Evolutionary conservation across 2,113 vertebrate genomes (phyloP), one percentile per base, ranked within the genome.

Genomic region (Chauna torquata): DNA sequence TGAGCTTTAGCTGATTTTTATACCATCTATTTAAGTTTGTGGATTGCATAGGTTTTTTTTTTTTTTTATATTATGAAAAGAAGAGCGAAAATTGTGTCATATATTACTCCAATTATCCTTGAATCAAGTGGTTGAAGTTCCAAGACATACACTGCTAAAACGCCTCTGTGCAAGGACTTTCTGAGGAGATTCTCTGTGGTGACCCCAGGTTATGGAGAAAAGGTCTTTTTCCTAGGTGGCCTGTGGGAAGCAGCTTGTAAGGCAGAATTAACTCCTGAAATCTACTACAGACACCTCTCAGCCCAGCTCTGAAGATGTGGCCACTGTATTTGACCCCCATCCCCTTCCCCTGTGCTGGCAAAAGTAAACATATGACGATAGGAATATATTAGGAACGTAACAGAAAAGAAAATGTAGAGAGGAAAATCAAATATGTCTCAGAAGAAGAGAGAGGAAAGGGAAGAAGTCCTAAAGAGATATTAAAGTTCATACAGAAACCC

Each of bases 301-400:
- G 2, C 2, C 9, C 18, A 65, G 1, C 16, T 52, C 24, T 32
- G 0, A 66, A 75, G 38, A 59, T 0, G 4, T 11, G 34, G 49
- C 6, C 52, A 12, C 16, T 20, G 8, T 45, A 69, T 72, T 81
- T 28, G 9, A 82, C 9, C 32, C 9, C 66, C 19, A 23, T 24
- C 52, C 16, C 4, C 71, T 58, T 82, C 6, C 19, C 58, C 27
- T 59, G 6, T 59, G 13, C 25, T 83, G 64, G 25, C 8, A 81
- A 81, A 78, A 90, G 11, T 7, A 76, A 81, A 80, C 0, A 2
- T 12, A 22, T 4, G 12, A n/a, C 23, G 6, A 3, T 13, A 58
- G 61, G 23, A 86, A 62, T 23, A 66, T 34, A 16, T 32, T 68
- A 34, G 11, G n/a, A 81, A 88, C 15, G 81, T 38, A 12, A 50